phyloP scores from a whole-genome alignment of 2,888 invertebrate species.

The Microplitis deprimator region DNA sequence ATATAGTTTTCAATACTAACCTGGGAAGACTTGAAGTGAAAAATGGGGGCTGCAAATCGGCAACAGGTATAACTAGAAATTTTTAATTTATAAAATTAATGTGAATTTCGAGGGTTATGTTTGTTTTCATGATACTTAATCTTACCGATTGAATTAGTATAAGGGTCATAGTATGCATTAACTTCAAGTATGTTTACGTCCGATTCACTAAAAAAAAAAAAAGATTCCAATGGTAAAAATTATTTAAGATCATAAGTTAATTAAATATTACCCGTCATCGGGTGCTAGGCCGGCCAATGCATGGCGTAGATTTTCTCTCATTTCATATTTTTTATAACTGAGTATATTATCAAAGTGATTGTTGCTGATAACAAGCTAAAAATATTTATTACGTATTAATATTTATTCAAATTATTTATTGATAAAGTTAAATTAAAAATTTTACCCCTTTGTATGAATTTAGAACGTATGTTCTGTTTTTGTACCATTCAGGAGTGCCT shows the following conservation, averaged over 20 bases:
- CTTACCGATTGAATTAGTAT: neutral
- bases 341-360: conserved; percentile 42
- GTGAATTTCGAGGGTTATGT: no score
- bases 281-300: neutral
- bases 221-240: no score
- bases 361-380: conserved; percentile 36
- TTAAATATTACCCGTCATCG: neutral
- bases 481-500: conserved; percentile 75
- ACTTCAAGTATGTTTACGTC: neutral
- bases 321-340: conserved; percentile 34
- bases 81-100: no score
- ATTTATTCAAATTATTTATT: no score
- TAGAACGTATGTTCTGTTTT: conserved; percentile 72
- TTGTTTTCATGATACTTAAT: no score
- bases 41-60: conserved; percentile 23
- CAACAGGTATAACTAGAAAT: conserved; percentile 30
- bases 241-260: neutral
- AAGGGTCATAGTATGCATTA: neutral
- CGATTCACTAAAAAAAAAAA: neutral
- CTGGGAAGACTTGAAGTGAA: neutral
- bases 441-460: conserved; percentile 73
- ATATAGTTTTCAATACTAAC: no score
- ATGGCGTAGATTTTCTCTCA: conserved; percentile 10
- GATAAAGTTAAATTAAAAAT: conserved; percentile 39
- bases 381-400: neutral